phyloP scores from a whole-genome alignment of 2,888 invertebrate species.

The Sphaerophoria rueppellii region DNA sequence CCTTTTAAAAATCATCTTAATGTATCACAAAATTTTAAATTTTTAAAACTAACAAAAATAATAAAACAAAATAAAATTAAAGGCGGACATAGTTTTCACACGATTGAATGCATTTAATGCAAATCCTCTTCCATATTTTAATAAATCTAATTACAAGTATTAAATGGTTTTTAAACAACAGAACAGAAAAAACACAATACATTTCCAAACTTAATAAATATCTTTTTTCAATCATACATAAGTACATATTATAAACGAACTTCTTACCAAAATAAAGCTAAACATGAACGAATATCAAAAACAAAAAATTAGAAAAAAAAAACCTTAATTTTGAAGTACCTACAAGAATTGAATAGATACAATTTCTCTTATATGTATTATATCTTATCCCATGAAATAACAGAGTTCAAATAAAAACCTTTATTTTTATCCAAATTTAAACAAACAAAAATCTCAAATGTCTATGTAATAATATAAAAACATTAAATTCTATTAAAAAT shows the following conservation, averaged over 20 bases:
- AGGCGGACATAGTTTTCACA: constrained; percentile 50
- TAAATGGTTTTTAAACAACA: constrained; percentile 58
- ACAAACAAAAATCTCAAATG: constrained; percentile 37
- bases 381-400: constrained; percentile 71
- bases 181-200: constrained; percentile 40
- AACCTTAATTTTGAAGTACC: constrained; percentile 67
- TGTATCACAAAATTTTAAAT: constrained; percentile 64
- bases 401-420: constrained; percentile 68
- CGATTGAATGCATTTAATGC: constrained; percentile 60
- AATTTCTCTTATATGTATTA: constrained; percentile 58
- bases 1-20: constrained; percentile 57
- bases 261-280: constrained; percentile 43
- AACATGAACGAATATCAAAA: constrained; percentile 58
- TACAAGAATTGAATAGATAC: constrained; percentile 59
- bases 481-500: constrained; percentile 46
- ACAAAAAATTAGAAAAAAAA: constrained; percentile 15
- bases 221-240: constrained; percentile 64
- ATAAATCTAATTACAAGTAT: constrained; percentile 53
- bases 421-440: constrained; percentile 57
- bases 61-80: constrained; percentile 37
- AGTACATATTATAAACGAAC: constrained; percentile 8
- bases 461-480: constrained; percentile 54
- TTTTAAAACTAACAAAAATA: constrained; percentile 27
- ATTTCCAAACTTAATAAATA: constrained; percentile 67
- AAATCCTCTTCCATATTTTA: constrained; percentile 67